Percentiles rank a stretch among this genome's conserved stretches.
phyloP scores from a whole-genome alignment of 2,888 invertebrate genomes.

The Subacronicta megacephala region DNA sequence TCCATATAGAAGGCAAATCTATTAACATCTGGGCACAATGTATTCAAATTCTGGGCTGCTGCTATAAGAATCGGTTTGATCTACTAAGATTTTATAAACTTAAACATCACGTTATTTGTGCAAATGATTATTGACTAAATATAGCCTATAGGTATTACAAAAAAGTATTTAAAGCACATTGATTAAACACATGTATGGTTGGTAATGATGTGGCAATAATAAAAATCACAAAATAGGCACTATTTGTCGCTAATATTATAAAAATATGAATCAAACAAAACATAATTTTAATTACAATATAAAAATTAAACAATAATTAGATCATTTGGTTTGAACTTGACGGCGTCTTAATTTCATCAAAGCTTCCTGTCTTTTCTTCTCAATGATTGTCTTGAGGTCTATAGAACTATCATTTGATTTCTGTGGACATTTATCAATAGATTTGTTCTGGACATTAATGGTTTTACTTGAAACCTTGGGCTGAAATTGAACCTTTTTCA shows the following conservation, averaged over 20 bases:
- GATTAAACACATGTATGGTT: conserved; percentile 15
- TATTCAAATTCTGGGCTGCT: no score
- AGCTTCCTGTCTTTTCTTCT: conserved; percentile 86
- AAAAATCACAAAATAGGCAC: conserved; percentile 34
- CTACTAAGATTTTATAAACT: no score
- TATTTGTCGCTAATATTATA: conserved; percentile 20
- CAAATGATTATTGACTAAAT: no score
- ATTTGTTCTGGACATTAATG: conserved; percentile 40
- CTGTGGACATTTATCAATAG: conserved; percentile 30
- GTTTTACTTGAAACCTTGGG: conserved; percentile 66
- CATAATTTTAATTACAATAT: conserved; percentile 48
- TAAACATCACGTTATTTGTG: no score
- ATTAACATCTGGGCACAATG: no score
- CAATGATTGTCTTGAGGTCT: conserved; percentile 78
- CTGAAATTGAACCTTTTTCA: conserved; percentile 62
- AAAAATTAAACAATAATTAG: conserved; percentile 34
- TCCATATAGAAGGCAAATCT: no score
- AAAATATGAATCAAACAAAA: conserved; percentile 36
- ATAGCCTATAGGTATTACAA: neutral
- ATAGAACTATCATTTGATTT: conserved; percentile 46
- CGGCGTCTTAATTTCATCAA: conserved; percentile 80
- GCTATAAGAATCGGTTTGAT: no score
- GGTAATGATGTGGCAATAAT: conserved; percentile 32
- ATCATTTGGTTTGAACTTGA: conserved; percentile 68
- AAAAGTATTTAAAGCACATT: conserved; percentile 2